phyloP scores from a whole-genome alignment of 2,888 invertebrate genomes.

The Criorhina ranunculi region DNA sequence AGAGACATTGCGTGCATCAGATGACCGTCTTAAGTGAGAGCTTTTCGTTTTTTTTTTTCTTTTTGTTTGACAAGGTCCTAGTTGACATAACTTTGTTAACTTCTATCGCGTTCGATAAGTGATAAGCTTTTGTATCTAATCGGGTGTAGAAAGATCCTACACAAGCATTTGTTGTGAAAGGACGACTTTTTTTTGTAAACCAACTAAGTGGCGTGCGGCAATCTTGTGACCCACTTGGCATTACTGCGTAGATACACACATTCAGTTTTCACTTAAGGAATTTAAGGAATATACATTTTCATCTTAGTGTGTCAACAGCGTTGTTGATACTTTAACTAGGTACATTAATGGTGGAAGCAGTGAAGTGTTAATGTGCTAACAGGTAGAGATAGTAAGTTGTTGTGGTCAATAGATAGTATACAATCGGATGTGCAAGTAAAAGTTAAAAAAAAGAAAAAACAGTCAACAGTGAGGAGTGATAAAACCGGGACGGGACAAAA shows the following conservation, averaged over 20 bases:
- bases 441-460: conserved; percentile 74
- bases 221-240: conserved; percentile 69
- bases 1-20: conserved; percentile 57
- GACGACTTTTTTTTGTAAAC: conserved; percentile 46
- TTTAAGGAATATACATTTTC: conserved; percentile 76
- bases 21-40: conserved; percentile 49
- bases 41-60: conserved; percentile 11
- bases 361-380: conserved; percentile 75
- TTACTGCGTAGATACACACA: conserved; percentile 68
- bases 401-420: conserved; percentile 25
- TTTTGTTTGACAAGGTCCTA: conserved; percentile 41
- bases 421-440: conserved; percentile 46
- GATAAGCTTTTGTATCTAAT: conserved; percentile 17
- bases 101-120: conserved; percentile 12
- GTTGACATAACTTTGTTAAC: neutral
- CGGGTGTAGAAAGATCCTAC: neutral
- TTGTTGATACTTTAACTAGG: conserved; percentile 54
- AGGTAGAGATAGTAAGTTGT: conserved; percentile 41
- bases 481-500: conserved; percentile 15
- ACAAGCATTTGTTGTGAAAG: conserved; percentile 39
- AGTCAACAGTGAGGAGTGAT: conserved; percentile 34
- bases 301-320: conserved; percentile 63
- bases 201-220: conserved; percentile 29
- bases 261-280: conserved; percentile 75
- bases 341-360: conserved; percentile 62